These are phyloP conservation scores for Crotalus tigris DNA, from an alignment of 2,113 vertebrate genomes.

Conservation along the genomic window DNA sequence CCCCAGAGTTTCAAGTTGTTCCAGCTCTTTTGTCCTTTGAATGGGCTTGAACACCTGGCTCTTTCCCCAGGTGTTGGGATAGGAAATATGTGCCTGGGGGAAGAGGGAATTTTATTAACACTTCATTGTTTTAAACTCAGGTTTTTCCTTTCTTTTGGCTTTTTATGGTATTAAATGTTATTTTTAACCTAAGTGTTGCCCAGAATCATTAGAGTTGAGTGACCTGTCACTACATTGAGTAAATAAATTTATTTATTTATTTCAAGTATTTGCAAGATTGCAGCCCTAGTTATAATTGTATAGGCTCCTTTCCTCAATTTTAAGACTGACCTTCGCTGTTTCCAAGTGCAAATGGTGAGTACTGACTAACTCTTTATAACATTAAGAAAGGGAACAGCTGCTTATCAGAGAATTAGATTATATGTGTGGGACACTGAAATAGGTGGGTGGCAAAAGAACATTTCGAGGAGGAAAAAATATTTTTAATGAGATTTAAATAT, in stretches of 20 bases:
- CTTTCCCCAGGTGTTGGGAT: neutral
- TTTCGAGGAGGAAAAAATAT: neutral
- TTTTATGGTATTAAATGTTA: neutral
- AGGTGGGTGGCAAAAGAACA: neutral
- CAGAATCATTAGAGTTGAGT: neutral
- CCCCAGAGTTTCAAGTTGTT: neutral
- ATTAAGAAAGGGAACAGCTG: conserved; percentile 12
- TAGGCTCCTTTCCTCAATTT: neutral
- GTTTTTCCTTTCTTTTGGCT: neutral
- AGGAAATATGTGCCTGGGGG: neutral
- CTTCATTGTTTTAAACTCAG: neutral
- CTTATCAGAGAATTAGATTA: conserved; percentile 8
- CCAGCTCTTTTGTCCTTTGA: neutral
- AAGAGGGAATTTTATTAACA: neutral
- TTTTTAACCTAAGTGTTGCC: neutral
- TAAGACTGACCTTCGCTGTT: neutral
- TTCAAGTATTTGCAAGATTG: neutral
- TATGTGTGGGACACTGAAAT: conserved; percentile 13
- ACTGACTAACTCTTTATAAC: neutral
- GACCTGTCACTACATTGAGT: neutral
- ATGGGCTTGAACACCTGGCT: neutral
- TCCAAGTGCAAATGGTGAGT: neutral
- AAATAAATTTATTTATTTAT: neutral
- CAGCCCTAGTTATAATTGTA: neutral
- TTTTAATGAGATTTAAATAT: neutral